Base-by-base conservation (phyloP, 2,113 vertebrate genomes). In the Ariopsis seemanni region DNA sequence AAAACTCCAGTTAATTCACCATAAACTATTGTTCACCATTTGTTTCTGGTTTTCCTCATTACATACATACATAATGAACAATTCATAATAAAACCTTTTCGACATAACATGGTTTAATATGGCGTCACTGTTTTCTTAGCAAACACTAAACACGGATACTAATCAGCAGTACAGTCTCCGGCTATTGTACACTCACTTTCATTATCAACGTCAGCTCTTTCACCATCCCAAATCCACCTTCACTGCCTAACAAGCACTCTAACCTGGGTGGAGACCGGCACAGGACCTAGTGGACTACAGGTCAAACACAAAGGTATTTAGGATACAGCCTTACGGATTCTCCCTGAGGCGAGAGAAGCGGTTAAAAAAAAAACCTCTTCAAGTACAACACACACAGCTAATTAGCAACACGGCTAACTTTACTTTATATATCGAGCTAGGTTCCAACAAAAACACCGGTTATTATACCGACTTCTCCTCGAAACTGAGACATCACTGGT, bases 391-490 rank as follows among this genome's bases (percentile, higher is more conserved):
- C 42, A 42, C 42, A 42, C 42, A 30, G 48, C 14, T 20, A 53
- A 50, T 63, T 30, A 69, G 48, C 82, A 69, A 30, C 82, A 62
- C 15, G 7, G 82, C 65, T 71, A 84, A 69, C 82, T 52, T 83
- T n/a, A 53, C 14, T 7, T 34, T 57, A 71, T 52, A 62, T 9
- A 52, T 48, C 69, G 18, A 50, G 71, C 55, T 17, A 4, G 17
- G 57, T 15, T 85, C 57, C n/a, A 25, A 85, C 67, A 75, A 18
- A n/a, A 34, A 84, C 50, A 71, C 65, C 52, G 15, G 50, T n/a
- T 82, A 48, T 25, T 82, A 15, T 82, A 9, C 5, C 30, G 12
- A 58, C 52, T 80, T 58, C 11, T 17, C 7, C 4, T 11, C 1
- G 1, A 84, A 34, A 34, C 10, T 0, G 1, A 58, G 8, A 11